Evolutionary conservation across 2,797 vertebrate genomes (phyloP).

Genomic region (Parotocinclus haroldoi): DNA sequence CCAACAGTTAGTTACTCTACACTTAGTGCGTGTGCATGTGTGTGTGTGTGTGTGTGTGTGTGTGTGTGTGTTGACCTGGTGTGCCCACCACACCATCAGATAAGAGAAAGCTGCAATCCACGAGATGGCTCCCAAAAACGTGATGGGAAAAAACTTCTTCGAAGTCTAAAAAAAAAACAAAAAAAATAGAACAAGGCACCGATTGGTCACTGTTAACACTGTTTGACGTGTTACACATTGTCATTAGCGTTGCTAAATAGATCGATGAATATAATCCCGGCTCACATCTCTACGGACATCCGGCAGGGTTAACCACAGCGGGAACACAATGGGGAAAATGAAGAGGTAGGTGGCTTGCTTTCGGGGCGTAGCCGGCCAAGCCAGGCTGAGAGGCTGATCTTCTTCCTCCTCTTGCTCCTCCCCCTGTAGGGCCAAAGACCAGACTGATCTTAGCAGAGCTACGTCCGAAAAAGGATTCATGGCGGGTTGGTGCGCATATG

Average conservation of each 20-base stretch:
- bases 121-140: slow-evolving; percentile 87
- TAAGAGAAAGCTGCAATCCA: slow-evolving; percentile 98
- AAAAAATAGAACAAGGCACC: slow-evolving; percentile 24
- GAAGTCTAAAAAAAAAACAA: slow-evolving; percentile 77
- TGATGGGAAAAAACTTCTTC: slow-evolving; percentile 82
- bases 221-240: too few species aligned
- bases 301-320: slow-evolving; percentile 87
- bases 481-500: too few species aligned
- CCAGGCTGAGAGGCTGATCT: slow-evolving; percentile 88
- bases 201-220: not conserved
- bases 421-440: slow-evolving; percentile 35
- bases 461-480: not conserved
- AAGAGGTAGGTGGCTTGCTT: slow-evolving; percentile 84
- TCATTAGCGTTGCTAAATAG: too few species aligned
- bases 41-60: too few species aligned
- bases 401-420: slow-evolving; percentile 74
- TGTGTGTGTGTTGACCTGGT: slow-evolving; percentile 72
- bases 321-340: slow-evolving; percentile 87
- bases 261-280: too few species aligned
- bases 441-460: not conserved
- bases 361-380: slow-evolving; percentile 84
- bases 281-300: slow-evolving; percentile 89
- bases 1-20: not conserved
- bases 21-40: too few species aligned
- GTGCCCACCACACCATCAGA: slow-evolving; percentile 99